Evolutionary conservation across 1,140 invertebrate genomes (phyloP).

Genomic region (Ylistrum balloti): DNA sequence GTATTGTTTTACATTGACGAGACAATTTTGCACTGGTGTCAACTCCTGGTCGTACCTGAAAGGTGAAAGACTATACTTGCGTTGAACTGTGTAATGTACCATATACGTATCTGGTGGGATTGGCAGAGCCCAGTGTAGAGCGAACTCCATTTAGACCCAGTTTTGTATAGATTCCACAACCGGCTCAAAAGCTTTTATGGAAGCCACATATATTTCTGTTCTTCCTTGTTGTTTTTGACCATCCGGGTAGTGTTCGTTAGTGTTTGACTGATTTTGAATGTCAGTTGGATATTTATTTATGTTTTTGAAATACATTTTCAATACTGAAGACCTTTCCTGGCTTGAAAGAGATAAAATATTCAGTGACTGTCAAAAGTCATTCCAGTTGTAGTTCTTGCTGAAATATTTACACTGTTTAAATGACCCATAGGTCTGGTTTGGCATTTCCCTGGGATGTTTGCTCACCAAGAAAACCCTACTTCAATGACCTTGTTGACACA

Average conservation of each 20-base stretch:
- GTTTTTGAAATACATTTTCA: background rate
- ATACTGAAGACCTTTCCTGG: background rate
- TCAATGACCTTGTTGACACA: background rate
- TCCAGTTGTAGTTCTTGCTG: background rate
- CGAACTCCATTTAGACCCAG: background rate
- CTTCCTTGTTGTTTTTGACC: background rate
- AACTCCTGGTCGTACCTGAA: slow-evolving; percentile 27
- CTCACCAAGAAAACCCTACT: background rate
- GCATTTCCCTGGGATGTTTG: slow-evolving; percentile 26
- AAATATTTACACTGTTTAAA: background rate
- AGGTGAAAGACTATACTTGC: background rate
- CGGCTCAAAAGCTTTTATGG: background rate
- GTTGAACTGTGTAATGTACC: background rate
- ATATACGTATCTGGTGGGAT: background rate
- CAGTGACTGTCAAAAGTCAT: background rate
- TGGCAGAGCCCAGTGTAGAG: background rate
- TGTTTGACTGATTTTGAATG: background rate
- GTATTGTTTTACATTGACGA: slow-evolving; percentile 26
- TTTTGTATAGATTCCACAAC: slow-evolving; percentile 21
- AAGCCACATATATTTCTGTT: background rate
- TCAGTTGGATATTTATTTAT: background rate
- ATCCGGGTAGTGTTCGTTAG: background rate
- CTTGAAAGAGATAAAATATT: background rate
- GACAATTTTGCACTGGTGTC: slow-evolving; percentile 26
- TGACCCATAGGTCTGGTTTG: background rate